Conservation (phyloP, 2,888 invertebrate genomes). For the Pandemis corylana region DNA sequence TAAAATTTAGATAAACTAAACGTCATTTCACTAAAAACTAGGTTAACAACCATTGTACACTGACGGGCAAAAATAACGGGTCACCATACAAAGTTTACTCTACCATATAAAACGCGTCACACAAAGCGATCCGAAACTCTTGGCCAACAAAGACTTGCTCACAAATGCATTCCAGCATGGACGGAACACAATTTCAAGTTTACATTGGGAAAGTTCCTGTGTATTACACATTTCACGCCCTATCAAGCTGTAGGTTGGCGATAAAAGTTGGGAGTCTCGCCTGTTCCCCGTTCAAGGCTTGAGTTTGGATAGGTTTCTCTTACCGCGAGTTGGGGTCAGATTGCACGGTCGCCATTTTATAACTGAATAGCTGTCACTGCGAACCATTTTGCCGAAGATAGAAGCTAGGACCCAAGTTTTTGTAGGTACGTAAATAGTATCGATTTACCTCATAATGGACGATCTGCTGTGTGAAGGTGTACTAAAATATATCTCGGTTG, state of each 20-base stretch:
- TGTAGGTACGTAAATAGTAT: no score
- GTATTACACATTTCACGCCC: constrained; percentile 44
- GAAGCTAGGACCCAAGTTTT: no score
- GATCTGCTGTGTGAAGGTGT: no score
- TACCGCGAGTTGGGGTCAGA: not conserved
- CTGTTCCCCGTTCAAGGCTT: constrained; percentile 1
- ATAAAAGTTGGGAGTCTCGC: constrained; percentile 40
- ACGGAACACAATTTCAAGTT: constrained; percentile 44
- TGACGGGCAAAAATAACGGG: no score
- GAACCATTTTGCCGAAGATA: no score
- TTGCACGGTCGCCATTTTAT: not conserved
- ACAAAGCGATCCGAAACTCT: constrained; percentile 7
- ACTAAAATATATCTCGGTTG: no score
- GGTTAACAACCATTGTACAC: no score
- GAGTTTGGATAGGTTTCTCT: not conserved
- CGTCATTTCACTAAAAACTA: no score
- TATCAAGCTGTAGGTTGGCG: constrained; percentile 42
- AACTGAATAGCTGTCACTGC: not conserved
- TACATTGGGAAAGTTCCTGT: constrained; percentile 44
- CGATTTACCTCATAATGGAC: no score
- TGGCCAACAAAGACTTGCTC: not conserved
- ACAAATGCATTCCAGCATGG: constrained; percentile 7
- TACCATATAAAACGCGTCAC: not conserved
- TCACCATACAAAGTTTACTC: not conserved
- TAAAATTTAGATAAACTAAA: no score